These are phyloP conservation scores for Epinephelus moara DNA, from an alignment of 2,113 vertebrate species.

Conservation along the genomic window DNA sequence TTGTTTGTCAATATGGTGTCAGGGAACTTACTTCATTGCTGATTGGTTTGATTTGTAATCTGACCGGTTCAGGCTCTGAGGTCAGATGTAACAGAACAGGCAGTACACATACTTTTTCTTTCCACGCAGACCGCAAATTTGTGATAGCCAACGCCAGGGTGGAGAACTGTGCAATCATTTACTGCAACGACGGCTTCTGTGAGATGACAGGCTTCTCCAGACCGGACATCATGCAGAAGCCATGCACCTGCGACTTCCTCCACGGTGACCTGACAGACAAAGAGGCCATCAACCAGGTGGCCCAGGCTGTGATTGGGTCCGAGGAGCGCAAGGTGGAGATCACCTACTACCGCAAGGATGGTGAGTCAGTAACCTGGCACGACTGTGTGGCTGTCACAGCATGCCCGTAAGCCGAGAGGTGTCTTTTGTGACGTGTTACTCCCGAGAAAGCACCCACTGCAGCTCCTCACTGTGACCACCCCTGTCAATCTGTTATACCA, in stretches of 20 bases:
- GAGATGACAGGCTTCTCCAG: conserved; percentile 99
- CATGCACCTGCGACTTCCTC: conserved; percentile 98
- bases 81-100: conserved; percentile 19
- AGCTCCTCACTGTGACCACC: conserved; percentile 27
- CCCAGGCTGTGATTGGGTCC: conserved; percentile 93
- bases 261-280: conserved; percentile 94
- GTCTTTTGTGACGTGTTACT: conserved; percentile 11
- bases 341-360: conserved; percentile 98
- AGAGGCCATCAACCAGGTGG: conserved; percentile 93
- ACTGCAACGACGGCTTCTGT: conserved; percentile 99
- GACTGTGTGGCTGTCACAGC: conserved; percentile 7
- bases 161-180: conserved; percentile 98
- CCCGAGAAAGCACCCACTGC: conserved; percentile 23
- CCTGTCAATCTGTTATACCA: conserved; percentile 39
- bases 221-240: conserved; percentile 98
- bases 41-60: background rate
- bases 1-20: background rate
- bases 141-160: conserved; percentile 99
- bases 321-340: conserved; percentile 98
- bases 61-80: background rate
- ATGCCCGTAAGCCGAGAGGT: conserved; percentile 8
- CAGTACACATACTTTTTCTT: conserved; percentile 48
- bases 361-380: conserved; percentile 83
- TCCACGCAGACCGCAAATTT: conserved; percentile 96
- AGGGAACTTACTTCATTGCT: conserved; percentile 7